These are phyloP conservation scores for Aphis gossypii DNA, from an alignment of 1,140 invertebrate species.

Conservation along the genomic window DNA sequence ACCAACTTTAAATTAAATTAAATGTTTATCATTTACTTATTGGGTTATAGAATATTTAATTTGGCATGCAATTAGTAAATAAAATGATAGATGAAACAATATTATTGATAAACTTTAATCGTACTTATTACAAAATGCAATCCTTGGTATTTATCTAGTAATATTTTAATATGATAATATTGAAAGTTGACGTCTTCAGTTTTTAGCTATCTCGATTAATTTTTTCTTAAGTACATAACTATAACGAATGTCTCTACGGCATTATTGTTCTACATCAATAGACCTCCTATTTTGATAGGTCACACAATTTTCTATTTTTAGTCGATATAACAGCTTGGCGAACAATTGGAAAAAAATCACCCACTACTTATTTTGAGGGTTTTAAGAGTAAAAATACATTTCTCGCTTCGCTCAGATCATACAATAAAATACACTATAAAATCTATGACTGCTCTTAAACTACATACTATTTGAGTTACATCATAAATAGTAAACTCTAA, in stretches of 20 bases:
- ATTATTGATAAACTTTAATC: not conserved
- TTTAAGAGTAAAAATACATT: conserved; percentile 3
- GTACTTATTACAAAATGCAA: no score
- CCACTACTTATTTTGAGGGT: not conserved
- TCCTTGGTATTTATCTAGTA: not conserved
- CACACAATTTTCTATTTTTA: not conserved
- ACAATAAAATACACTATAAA: not conserved
- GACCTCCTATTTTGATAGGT: not conserved
- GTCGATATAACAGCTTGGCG: not conserved
- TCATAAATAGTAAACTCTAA: not conserved
- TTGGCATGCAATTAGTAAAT: not conserved
- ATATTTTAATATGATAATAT: not conserved
- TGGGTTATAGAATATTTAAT: not conserved
- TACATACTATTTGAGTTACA: not conserved
- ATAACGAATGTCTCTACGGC: not conserved
- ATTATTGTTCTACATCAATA: not conserved
- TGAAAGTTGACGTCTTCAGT: not conserved
- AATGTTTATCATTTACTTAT: not conserved
- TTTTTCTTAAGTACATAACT: not conserved
- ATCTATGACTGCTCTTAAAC: not conserved
- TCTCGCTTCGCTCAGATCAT: not conserved
- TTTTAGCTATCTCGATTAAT: not conserved
- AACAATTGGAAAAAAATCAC: not conserved
- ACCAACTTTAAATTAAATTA: not conserved
- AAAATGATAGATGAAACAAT: not conserved